Evolutionary conservation across 2,888 invertebrate genomes (phyloP), one percentile per base, ranked within the genome.

Genomic region (Sepiola atlantica): DNA sequence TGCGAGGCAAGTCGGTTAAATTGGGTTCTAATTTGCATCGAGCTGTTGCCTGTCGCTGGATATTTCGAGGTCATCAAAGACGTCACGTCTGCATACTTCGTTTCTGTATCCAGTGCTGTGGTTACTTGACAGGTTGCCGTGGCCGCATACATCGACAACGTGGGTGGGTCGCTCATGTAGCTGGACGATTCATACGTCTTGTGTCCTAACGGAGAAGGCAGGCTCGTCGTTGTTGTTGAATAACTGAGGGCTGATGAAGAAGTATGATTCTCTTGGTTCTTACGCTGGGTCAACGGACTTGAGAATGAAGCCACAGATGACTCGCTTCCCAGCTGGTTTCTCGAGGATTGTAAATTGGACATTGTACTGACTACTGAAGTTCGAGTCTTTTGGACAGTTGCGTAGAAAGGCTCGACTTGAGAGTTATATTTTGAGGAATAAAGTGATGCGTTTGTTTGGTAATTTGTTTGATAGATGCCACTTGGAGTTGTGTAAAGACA

Each of bases 21-120:
- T 12, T 92, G 92, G n/a, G 92, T 92, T 35, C 92, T 45, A 10
- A 92, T 92, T 12, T 54, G 92, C 92, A 45, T 54, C 12, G 92
- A 54, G 92, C 28, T 92, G 14, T 35, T 92, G 4, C n/a, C 32
- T 24, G 55, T 28, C 45, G 4, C 28, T 45, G 92, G 92, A 45
- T 45, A 21, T 24, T 35, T 92, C 54, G 92, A 92, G 45, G 92
- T 92, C 92, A 92, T 92, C 54, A 92, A 24, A 45, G 92, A 54
- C n/a, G 92, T 92, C 28, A 92, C 92, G 54, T 92, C 92, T 24
- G 92, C 92, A 55, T 92, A 92, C n/a, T 54, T 92, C 21, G 55
- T 92, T n/a, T 92, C 92, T 92, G 92, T 28, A 55, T 92, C 92
- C 24, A 20, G 24, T 12, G 92, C n/a, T 24, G 28, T 92, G 45